These are phyloP conservation scores for Argentina silus DNA, from an alignment of 2,797 vertebrate genomes.

Conservation along the genomic window DNA sequence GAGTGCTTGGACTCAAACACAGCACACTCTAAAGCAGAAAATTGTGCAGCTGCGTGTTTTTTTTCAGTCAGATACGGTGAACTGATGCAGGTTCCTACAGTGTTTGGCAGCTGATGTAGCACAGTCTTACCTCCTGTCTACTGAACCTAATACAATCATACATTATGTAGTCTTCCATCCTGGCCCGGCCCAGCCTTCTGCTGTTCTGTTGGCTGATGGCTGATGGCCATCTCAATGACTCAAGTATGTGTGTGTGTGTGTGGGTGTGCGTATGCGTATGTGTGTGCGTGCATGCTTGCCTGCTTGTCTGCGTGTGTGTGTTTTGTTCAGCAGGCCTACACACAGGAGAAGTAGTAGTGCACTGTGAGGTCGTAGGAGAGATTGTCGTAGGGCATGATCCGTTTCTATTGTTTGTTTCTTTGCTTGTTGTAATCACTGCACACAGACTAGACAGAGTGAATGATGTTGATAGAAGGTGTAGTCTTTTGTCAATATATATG, in stretches of 20 bases:
- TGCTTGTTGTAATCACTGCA: background rate
- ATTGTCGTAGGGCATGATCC: too few species aligned
- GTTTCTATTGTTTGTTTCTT: background rate
- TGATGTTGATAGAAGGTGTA: background rate
- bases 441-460: background rate
- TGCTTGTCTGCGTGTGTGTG: background rate
- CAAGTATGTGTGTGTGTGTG: background rate
- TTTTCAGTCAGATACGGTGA: constrained; percentile 39
- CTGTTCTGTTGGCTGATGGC: background rate
- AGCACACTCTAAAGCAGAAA: background rate
- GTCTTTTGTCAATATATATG: background rate
- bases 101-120: constrained; percentile 52
- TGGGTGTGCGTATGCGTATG: background rate
- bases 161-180: constrained; percentile 54
- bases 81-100: constrained; percentile 54
- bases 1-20: background rate
- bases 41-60: background rate
- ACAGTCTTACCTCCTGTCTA: constrained; percentile 45
- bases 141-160: constrained; percentile 66
- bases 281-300: too few species aligned
- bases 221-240: constrained; percentile 1
- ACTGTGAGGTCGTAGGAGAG: too few species aligned
- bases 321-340: background rate
- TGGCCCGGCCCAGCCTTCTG: background rate
- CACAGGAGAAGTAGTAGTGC: too few species aligned